phyloP scores from a whole-genome alignment of 2,888 invertebrate genomes.

The Lasioglossum morio region DNA sequence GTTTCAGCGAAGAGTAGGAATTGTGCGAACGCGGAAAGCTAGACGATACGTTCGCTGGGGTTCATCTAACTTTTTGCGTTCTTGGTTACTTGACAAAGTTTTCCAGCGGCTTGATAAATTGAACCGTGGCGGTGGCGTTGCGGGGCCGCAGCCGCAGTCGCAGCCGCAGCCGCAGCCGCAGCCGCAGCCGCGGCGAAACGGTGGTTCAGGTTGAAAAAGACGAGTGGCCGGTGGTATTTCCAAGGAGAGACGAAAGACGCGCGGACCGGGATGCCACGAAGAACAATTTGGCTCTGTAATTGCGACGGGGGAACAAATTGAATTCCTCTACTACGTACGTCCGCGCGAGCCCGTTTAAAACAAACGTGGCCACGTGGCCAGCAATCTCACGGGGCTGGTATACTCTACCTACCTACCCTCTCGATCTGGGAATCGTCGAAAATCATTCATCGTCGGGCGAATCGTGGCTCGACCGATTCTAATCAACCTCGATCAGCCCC shows the following conservation, averaged over 20 bases:
- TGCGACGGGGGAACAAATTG: constrained; percentile 61
- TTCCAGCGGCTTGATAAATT: constrained; percentile 25
- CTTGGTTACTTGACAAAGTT: constrained; percentile 28
- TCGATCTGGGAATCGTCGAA: constrained; percentile 1
- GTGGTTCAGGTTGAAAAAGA: constrained; percentile 42
- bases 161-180: background rate
- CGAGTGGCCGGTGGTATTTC: constrained; percentile 51
- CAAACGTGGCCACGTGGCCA: constrained; percentile 24
- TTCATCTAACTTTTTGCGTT: constrained; percentile 19
- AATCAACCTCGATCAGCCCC: constrained; percentile 2
- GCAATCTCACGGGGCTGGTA: constrained; percentile 16
- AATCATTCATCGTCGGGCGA: constrained; percentile 28
- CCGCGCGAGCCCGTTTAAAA: constrained; percentile 19
- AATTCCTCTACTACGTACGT: constrained; percentile 51
- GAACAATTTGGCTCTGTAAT: constrained; percentile 63
- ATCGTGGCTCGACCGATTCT: constrained; percentile 5
- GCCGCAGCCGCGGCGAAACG: background rate
- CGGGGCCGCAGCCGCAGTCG: background rate
- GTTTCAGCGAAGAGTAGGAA: background rate
- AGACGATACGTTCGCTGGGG: background rate
- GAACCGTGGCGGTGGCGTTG: background rate
- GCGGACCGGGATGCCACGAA: constrained; percentile 33
- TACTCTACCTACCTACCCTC: background rate
- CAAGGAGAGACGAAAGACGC: constrained; percentile 49
- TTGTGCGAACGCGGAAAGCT: background rate